phyloP scores from a whole-genome alignment of 2,888 invertebrate genomes.

The Nephrotoma guestfalica region DNA sequence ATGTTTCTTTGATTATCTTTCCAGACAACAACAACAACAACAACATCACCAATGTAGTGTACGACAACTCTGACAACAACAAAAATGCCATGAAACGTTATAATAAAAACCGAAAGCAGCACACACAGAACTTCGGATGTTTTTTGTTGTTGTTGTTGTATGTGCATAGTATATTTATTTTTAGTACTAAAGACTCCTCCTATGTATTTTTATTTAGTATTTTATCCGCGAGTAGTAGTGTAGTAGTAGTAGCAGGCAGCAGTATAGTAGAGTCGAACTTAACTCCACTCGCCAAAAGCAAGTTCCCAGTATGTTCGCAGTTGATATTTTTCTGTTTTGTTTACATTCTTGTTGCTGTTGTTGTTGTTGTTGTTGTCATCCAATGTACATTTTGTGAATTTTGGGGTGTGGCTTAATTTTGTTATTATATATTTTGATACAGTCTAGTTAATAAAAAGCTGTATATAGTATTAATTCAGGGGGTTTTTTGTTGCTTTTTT shows the following conservation, averaged over 20 bases:
- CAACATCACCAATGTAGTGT: not conserved
- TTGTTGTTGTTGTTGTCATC: not conserved
- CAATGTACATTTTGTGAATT: not conserved
- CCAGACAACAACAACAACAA: not conserved
- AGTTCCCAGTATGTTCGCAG: not conserved
- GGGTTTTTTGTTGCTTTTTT: not conserved
- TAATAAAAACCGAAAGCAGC: not conserved
- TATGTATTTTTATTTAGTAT: not conserved
- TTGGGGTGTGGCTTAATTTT: not conserved
- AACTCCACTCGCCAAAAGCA: not conserved
- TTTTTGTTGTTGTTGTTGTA: not conserved
- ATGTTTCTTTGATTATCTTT: slow-evolving; percentile 3
- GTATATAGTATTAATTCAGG: not conserved
- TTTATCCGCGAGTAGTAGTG: not conserved
- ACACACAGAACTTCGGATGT: not conserved
- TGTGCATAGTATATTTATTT: not conserved
- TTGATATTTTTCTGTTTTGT: not conserved
- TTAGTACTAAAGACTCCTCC: not conserved
- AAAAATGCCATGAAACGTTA: not conserved
- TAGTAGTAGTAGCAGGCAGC: not conserved
- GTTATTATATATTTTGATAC: not conserved
- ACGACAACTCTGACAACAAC: not conserved
- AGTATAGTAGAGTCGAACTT: not conserved
- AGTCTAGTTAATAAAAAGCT: not conserved
- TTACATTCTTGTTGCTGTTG: not conserved